These are phyloP conservation scores for Drosophila niveifrons DNA, from an alignment of 2,888 invertebrate genomes.

Conservation along the genomic window DNA sequence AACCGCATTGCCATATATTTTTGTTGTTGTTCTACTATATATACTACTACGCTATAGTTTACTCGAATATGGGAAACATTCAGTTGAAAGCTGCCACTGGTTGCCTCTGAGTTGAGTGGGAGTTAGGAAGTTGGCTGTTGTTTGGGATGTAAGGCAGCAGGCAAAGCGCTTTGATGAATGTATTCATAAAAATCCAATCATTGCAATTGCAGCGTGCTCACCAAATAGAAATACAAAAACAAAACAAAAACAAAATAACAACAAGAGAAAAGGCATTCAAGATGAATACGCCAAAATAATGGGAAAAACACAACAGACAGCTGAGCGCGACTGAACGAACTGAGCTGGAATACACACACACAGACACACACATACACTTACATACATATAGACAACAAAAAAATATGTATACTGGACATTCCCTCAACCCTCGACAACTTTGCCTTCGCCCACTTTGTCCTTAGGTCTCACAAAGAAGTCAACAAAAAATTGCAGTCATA, in stretches of 20 bases:
- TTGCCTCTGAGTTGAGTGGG: constrained; percentile 16
- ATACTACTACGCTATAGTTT: not conserved
- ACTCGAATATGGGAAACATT: not conserved
- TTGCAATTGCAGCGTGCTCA: constrained; percentile 74
- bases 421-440: not conserved
- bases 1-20: constrained; percentile 14
- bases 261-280: constrained; percentile 59
- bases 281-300: constrained; percentile 80
- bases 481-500: constrained; percentile 76
- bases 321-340: constrained; percentile 54
- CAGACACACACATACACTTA: too few relatives aligned
- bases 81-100: not conserved
- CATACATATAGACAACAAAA: not conserved
- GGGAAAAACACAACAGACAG: constrained; percentile 73
- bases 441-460: not conserved
- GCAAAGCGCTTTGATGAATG: constrained; percentile 73
- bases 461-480: constrained; percentile 42
- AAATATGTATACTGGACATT: not conserved
- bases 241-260: constrained; percentile 32
- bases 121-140: not conserved
- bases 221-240: constrained; percentile 49
- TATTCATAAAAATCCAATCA: constrained; percentile 82
- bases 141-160: not conserved
- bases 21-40: not conserved
- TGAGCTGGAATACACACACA: constrained; percentile 24